A percentile compares a stretch with the other conserved stretches of the same genome.
These are phyloP conservation scores for Cantharis rustica DNA, from an alignment of 2,888 invertebrate species.

Conservation along the genomic window DNA sequence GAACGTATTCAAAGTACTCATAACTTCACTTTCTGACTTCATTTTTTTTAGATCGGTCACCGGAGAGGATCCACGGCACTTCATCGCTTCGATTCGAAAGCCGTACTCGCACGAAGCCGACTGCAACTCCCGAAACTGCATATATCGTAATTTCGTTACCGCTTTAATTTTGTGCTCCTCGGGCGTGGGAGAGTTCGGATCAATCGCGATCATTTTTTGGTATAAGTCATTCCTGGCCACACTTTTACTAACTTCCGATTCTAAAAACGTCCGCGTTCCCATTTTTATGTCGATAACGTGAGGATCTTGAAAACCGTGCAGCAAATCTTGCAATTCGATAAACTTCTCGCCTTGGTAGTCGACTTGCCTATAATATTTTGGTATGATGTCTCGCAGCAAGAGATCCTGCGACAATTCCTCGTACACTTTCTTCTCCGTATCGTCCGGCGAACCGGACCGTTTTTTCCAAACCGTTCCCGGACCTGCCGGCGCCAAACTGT, in stretches of 20 bases:
- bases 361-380: conserved; percentile 82
- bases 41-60: conserved; percentile 89
- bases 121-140: conserved; percentile 93
- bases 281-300: conserved; percentile 98
- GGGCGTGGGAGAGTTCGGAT: conserved; percentile 82
- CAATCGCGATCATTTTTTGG: conserved; percentile 93
- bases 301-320: conserved; percentile 89
- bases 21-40: conserved; percentile 75
- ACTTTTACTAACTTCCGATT: conserved; percentile 90
- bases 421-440: conserved; percentile 79
- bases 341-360: conserved; percentile 80
- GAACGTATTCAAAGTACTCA: conserved; percentile 75
- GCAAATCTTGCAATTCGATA: conserved; percentile 93
- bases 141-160: conserved; percentile 94
- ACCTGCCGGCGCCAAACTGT: conserved; percentile 90
- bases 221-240: conserved; percentile 86
- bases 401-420: conserved; percentile 78
- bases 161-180: conserved; percentile 82
- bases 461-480: conserved; percentile 95
- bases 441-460: conserved; percentile 70
- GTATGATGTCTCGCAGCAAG: conserved; percentile 73
- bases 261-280: conserved; percentile 94
- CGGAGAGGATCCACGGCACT: conserved; percentile 80
- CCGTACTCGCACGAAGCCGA: conserved; percentile 93
- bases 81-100: conserved; percentile 95